Evolutionary conservation across 2,888 invertebrate genomes (phyloP).

Genomic region (Gisinianus flammeolus): DNA sequence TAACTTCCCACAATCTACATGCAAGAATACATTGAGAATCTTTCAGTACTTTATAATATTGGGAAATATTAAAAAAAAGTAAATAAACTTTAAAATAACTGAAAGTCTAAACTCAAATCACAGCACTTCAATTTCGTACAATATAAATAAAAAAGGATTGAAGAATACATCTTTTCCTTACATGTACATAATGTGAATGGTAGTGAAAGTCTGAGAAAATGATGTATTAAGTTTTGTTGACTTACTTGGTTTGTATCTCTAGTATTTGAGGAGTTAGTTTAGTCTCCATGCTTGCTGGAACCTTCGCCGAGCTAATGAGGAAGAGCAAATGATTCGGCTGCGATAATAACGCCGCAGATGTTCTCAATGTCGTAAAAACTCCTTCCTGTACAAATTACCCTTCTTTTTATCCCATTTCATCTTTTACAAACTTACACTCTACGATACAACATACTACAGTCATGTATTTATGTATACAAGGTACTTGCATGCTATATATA

Average conservation of each 20-base stretch:
- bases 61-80: too few species aligned
- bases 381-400: conserved; percentile 48
- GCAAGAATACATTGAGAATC: too few species aligned
- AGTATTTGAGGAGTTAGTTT: conserved; percentile 49
- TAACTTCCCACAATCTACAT: conserved; percentile 52
- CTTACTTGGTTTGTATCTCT: conserved; percentile 56
- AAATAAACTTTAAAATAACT: not conserved
- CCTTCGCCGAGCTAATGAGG: conserved; percentile 43
- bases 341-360: conserved; percentile 49
- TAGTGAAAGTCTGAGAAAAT: not conserved
- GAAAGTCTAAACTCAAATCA: not conserved
- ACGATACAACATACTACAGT: not conserved
- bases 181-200: not conserved
- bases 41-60: too few species aligned
- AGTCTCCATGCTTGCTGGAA: conserved; percentile 28
- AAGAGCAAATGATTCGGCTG: conserved; percentile 52
- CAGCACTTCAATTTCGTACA: not conserved
- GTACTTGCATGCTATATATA: not conserved
- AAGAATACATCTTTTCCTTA: not conserved
- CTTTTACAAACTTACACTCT: conserved; percentile 23
- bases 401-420: conserved; percentile 37
- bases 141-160: not conserved
- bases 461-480: not conserved
- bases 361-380: conserved; percentile 51
- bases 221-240: conserved; percentile 21